Base-by-base conservation (phyloP, 2,113 vertebrate genomes). In the Sisor rabdophorus region DNA sequence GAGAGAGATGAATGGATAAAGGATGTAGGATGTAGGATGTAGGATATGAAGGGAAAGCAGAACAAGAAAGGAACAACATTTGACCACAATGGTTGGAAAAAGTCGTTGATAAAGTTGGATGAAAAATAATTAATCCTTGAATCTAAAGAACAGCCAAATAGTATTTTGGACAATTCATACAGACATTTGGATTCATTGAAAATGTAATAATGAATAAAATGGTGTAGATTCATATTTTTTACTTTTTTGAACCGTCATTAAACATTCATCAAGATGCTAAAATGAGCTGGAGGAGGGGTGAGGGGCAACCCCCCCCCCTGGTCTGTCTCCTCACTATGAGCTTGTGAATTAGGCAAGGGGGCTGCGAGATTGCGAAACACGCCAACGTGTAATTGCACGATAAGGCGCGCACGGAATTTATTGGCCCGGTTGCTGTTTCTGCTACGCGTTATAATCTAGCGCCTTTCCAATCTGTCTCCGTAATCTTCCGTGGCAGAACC, bases 341-440 rank as follows among this genome's bases (percentile, higher is more conserved):
- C 87, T 76, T 86, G 88, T 93, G 96, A 95, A 97, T 98, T 97
- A 99, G 70, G 72, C 67, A 36, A 54, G 94, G 95, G 95, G 93
- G 93, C 94, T 93, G 94, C 92, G 94, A 95, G 95, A 95, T 94
- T 94, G 94, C 94, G 94, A 93, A 93, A 94, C 93, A 90, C 93
- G 92, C 93, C 93, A 92, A 93, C 93, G 93, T 95, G 94, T 93
- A 94, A 93, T 92, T 92, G 93, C 92, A 89, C 92, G 94, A 95
- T 95, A 95, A 95, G 94, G 92, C 92, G 93, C 93, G 97, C 91
- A 91, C 95, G 95, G 95, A 95, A 95, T 95, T 94, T 93, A 93
- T 95, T 95, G 95, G 95, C 96, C 95, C 94, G 93, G 92, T 93
- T 93, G 94, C 94, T 93, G 90, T 96, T 96, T 95, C 95, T 95